Evolutionary conservation across 2,113 vertebrate genomes (phyloP), one percentile per base, ranked within the genome.

Genomic region (Panthera tigris): DNA sequence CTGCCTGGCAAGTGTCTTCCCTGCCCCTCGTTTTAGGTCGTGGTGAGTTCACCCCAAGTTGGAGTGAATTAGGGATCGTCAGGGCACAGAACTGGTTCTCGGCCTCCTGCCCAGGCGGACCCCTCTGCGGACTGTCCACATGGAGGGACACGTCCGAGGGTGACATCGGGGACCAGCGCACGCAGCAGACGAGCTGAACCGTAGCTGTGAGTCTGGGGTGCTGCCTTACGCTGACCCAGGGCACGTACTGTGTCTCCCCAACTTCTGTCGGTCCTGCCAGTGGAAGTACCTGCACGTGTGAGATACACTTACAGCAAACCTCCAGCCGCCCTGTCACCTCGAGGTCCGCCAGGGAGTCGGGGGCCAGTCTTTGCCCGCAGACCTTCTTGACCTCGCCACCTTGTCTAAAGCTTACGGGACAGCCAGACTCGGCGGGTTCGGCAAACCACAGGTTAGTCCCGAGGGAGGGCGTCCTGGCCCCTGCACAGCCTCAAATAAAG

Each of bases 361-460:
- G 39, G 45, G 74, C 74, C 7, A 7, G 50, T 36, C 21, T 3
- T 21, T 6, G 13, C 9, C 63, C 0, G 11, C 29, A 25, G n/a
- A 15, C 80, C 52, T 57, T 25, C 33, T 78, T 31, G 73, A 4
- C 41, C 74, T 29, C 27, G 33, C 52, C 21, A 8, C 33, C 33
- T 3, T 4, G 19, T 14, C 18, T 19, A 21, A 23, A 80, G 33
- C 33, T 55, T 50, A 16, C 16, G n/a, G n/a, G 19, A 23, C 11
- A 14, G 50, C 3, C 3, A 50, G 79, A 5, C 33, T 4, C 13
- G 3, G 13, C 31, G n/a, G 52, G 4, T 4, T 6, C 23, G 6
- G 78, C 33, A 18, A 55, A 6, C 6, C 19, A 33, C n/a, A n/a
- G 21, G 7, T 36, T 23, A 23, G 21, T n/a, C 52, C 33, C 21